Evolutionary conservation across 2,888 invertebrate species (phyloP).

Genomic region (Anoncus sp.): DNA sequence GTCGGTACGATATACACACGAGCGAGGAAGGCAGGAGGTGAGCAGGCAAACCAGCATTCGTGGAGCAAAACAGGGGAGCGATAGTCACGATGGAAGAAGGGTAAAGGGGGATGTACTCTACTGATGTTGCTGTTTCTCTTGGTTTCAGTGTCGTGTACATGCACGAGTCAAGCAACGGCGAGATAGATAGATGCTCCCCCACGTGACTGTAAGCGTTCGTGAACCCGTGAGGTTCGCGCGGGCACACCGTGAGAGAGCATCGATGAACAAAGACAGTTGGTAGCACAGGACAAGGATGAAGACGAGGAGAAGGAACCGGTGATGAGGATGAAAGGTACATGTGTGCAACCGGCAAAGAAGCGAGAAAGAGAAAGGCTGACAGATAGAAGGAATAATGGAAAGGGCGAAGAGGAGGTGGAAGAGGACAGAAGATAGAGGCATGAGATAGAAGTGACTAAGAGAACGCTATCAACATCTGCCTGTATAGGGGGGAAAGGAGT

Average conservation of each 20-base stretch:
- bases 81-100: slow-evolving; percentile 42
- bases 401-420: slow-evolving; percentile 28
- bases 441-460: slow-evolving; percentile 25
- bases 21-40: slow-evolving; percentile 34
- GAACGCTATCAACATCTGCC: slow-evolving; percentile 60
- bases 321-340: slow-evolving; percentile 17
- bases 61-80: slow-evolving; percentile 54
- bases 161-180: slow-evolving; percentile 8
- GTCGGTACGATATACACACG: background rate
- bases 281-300: slow-evolving; percentile 27
- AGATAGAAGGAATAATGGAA: slow-evolving; percentile 43
- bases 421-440: slow-evolving; percentile 12
- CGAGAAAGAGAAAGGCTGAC: slow-evolving; percentile 39
- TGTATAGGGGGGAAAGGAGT: slow-evolving; percentile 46
- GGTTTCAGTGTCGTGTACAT: slow-evolving; percentile 4
- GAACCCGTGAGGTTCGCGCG: slow-evolving; percentile 50
- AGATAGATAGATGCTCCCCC: slow-evolving; percentile 57
- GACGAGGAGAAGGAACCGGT: slow-evolving; percentile 5
- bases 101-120: slow-evolving; percentile 48
- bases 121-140: slow-evolving; percentile 38
- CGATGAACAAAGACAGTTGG: slow-evolving; percentile 42
- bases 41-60: slow-evolving; percentile 29
- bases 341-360: slow-evolving; percentile 17
- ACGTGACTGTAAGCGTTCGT: slow-evolving; percentile 48
- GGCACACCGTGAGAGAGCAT: slow-evolving; percentile 54